Evolutionary conservation across 2,113 vertebrate genomes (phyloP), one percentile per base, ranked within the genome.

Genomic region (Colius striatus): DNA sequence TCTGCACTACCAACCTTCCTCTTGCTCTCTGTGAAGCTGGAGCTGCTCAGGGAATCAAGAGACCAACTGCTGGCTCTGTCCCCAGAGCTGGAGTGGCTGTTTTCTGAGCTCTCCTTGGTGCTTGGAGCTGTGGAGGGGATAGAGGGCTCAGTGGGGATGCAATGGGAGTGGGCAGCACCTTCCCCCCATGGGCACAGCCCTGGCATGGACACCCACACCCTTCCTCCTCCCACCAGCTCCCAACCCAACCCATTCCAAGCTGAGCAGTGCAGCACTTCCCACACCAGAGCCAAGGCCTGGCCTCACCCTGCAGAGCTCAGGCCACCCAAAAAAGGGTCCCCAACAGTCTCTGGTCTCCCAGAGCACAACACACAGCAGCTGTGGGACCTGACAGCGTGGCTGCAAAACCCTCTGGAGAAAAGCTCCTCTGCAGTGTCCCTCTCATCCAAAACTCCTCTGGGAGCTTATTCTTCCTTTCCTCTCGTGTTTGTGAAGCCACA

Each of bases 31-130:
- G 80, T 1, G 2, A 76, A 4, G 7, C 87, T 98, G 10, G 73
- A 89, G 48, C 88, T 41, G 13, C 54, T 87, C 54, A 86, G 43
- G 32, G 71, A 90, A 43, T 36, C 27, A 36, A 91, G 1, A 6
- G 97, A 94, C 5, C 60, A 75, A 6, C 53, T 58, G 17, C 36
- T 84, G 26, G 10, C 27, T 62, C 90, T 95, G 11, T 58, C 29
- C 10, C 91, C 96, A 0, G 89, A 91, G 29, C 54, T 80, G 10
- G 67, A 60, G 32, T 90, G 97, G 34, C 68, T 91, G 29, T 34
- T 51, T 6, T 97, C 97, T 0, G 97, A 96, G 18, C 88, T 95
- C 45, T 84, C 76, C 53, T 96, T 98, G 92, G 94, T 41, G 38
- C 38, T 41, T 41, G 38, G 38, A 41, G 38, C 38, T 97, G 86